Evolutionary conservation across 1,140 invertebrate genomes (phyloP), one percentile per base, ranked within the genome.

Genomic region (Drosophila triauraria): DNA sequence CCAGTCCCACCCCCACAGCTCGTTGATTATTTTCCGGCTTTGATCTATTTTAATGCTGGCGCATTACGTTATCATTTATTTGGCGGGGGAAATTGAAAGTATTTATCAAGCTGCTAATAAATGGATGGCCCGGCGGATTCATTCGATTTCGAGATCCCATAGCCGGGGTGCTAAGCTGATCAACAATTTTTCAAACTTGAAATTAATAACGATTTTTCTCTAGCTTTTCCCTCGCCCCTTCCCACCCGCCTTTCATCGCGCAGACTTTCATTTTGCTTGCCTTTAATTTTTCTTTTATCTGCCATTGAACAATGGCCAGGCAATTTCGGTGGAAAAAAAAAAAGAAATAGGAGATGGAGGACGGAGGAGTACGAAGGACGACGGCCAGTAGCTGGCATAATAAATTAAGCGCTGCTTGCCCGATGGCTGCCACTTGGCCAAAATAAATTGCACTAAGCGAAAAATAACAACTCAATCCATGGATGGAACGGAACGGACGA

Each of bases 231-330:
- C 76, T 46, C 32, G 40, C 54, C 35, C 57, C 58, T 13, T 44
- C 25, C 43, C 10, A 43, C 27, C 17, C 67, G 50, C 57, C 57
- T 54, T 54, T 56, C 53, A 44, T 40, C 43, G 64, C 43, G 64
- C 76, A 74, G 64, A 56, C 53, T 83, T 87, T 80, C 83, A 87
- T 87, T 82, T 83, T 48, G 83, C 82, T 88, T 90, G 81, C 82
- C 81, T 88, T 88, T 88, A 88, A 88, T 88, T 88, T 88, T 88
- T 88, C 85, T 88, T 90, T 88, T 88, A 90, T 88, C 86, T 88
- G 85, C 86, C 85, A 85, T 85, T 90, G 85, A 91, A 88, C 85
- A 88, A 88, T 90, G 86, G 86, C 80, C 80, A 71, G 82, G 79
- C 82, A 85, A 77, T 85, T 85, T 78, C 50, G 78, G 32, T 84